Conservation (phyloP, 2,113 vertebrate genomes). For the Leucopsar rothschildi region DNA sequence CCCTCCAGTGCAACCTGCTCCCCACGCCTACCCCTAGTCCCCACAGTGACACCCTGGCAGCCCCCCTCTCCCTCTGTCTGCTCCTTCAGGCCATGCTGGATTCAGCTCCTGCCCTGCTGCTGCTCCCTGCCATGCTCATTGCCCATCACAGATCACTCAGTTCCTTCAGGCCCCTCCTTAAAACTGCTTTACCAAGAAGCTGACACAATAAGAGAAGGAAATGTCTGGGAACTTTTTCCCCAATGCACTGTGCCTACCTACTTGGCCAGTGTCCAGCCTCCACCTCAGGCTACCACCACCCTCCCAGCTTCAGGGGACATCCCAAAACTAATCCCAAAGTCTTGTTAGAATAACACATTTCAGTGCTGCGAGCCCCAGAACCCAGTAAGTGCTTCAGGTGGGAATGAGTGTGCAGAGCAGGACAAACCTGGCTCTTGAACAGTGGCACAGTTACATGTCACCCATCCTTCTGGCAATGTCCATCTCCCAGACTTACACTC, state of each 20-base stretch:
- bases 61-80: accelerated
- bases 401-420: background rate
- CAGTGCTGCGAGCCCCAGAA: background rate
- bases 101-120: background rate
- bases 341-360: accelerated
- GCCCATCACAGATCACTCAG: accelerated
- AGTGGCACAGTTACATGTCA: background rate
- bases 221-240: background rate
- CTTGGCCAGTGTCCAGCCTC: accelerated
- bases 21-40: accelerated
- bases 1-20: background rate
- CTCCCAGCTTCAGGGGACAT: background rate
- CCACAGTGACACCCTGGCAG: background rate
- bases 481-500: background rate
- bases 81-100: background rate
- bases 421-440: background rate
- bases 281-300: background rate
- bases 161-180: background rate
- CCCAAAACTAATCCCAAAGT: background rate
- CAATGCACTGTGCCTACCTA: background rate
- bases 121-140: background rate
- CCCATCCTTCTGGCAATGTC: background rate
- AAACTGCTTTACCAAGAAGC: background rate
- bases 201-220: background rate
- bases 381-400: background rate